Conservation (phyloP, 1,140 invertebrate genomes). For the Xylocopa sonorina region DNA sequence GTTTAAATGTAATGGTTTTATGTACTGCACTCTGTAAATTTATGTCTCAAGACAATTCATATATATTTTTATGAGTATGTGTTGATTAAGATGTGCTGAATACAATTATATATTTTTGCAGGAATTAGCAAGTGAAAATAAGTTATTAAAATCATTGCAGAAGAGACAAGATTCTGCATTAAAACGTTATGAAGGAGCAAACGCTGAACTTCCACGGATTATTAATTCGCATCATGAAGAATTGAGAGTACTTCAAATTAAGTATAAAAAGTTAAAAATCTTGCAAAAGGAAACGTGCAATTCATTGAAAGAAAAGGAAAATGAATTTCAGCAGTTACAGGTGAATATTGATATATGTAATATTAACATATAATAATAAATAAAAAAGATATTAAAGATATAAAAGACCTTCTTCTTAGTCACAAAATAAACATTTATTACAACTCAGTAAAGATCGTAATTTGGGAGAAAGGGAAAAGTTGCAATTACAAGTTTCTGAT, state of each 20-base stretch:
- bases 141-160: conserved; percentile 87
- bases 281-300: conserved; percentile 84
- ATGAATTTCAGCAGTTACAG: conserved; percentile 84
- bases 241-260: conserved; percentile 86
- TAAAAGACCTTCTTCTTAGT: conserved; percentile 68
- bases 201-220: conserved; percentile 87
- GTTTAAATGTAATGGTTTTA: conserved; percentile 85
- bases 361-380: not conserved
- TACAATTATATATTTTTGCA: conserved; percentile 67
- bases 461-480: conserved; percentile 87
- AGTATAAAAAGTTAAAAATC: conserved; percentile 86
- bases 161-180: conserved; percentile 89
- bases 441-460: conserved; percentile 88
- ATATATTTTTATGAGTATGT: conserved; percentile 2
- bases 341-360: conserved; percentile 62
- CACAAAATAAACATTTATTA: conserved; percentile 86
- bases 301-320: conserved; percentile 86
- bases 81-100: conserved; percentile 13
- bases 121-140: conserved; percentile 89
- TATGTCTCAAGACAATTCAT: not conserved
- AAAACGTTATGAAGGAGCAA: conserved; percentile 88
- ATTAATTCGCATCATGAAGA: conserved; percentile 89
- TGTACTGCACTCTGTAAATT: conserved; percentile 6
- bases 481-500: conserved; percentile 85
- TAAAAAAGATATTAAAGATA: not conserved